Evolutionary conservation across 2,113 vertebrate genomes (phyloP).

Genomic region (Mobula birostris): DNA sequence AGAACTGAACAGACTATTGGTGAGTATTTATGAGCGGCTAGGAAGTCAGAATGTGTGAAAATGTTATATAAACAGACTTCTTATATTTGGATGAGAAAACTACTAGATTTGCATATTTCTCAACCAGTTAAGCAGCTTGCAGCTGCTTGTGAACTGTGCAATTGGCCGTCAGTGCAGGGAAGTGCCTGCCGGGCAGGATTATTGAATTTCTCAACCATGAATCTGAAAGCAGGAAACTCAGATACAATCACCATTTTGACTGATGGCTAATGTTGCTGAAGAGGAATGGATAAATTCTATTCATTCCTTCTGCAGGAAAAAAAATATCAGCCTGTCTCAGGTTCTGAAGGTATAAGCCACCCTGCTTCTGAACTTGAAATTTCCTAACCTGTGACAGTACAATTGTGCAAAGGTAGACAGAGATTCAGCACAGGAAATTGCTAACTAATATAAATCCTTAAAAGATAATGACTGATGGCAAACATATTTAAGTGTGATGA

Average conservation of each 20-base stretch:
- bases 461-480: not conserved
- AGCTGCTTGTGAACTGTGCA: not conserved
- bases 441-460: constrained; percentile 9
- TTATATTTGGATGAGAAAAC: not conserved
- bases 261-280: not conserved
- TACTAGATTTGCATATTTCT: not conserved
- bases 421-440: constrained; percentile 15
- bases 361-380: not conserved
- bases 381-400: not conserved
- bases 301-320: not conserved
- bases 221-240: not conserved
- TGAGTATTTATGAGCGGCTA: too few species aligned
- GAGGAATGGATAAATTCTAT: not conserved
- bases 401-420: not conserved
- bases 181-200: not conserved
- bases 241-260: not conserved
- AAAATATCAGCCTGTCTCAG: not conserved
- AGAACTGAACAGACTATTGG: too few species aligned
- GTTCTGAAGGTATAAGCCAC: not conserved
- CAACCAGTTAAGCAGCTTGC: not conserved
- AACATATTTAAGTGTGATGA: not conserved
- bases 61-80: not conserved
- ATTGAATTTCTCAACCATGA: not conserved
- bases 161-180: not conserved
- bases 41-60: not conserved